These are phyloP conservation scores for Morpho helenor DNA, from an alignment of 2,888 invertebrate genomes.

Conservation along the genomic window DNA sequence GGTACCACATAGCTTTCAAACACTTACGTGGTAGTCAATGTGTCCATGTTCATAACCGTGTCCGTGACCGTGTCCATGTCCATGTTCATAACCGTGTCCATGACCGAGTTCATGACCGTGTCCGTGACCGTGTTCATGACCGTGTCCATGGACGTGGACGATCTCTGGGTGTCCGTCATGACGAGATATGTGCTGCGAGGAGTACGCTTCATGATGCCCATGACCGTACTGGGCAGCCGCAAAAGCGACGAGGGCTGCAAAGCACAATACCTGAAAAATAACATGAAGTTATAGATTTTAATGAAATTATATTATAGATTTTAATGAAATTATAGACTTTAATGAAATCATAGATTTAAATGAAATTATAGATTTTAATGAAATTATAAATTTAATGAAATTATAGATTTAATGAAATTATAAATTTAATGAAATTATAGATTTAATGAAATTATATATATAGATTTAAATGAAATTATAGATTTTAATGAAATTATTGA, in stretches of 20 bases:
- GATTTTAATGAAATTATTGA: no score
- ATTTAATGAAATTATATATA: no score
- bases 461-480: no score
- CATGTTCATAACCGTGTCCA: slow-evolving; percentile 3
- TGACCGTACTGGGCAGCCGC: slow-evolving; percentile 29
- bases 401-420: no score
- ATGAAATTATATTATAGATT: no score
- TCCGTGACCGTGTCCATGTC: slow-evolving; percentile 20
- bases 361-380: no score
- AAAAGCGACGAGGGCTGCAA: slow-evolving; percentile 25
- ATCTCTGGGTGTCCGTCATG: slow-evolving; percentile 49
- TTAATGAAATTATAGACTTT: no score
- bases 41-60: slow-evolving; percentile 14
- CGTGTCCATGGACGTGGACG: slow-evolving; percentile 38
- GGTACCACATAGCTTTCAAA: not conserved
- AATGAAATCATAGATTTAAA: no score
- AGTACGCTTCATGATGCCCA: slow-evolving; percentile 54
- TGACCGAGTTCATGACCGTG: slow-evolving; percentile 13
- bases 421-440: no score
- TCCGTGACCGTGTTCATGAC: slow-evolving; percentile 7
- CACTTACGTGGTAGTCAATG: slow-evolving; percentile 19
- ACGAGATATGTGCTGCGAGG: slow-evolving; percentile 54
- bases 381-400: no score
- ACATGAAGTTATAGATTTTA: no score
- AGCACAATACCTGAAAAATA: slow-evolving; percentile 23